These are phyloP conservation scores for Phyllotreta striolata DNA, from an alignment of 2,888 invertebrate genomes.

Conservation along the genomic window DNA sequence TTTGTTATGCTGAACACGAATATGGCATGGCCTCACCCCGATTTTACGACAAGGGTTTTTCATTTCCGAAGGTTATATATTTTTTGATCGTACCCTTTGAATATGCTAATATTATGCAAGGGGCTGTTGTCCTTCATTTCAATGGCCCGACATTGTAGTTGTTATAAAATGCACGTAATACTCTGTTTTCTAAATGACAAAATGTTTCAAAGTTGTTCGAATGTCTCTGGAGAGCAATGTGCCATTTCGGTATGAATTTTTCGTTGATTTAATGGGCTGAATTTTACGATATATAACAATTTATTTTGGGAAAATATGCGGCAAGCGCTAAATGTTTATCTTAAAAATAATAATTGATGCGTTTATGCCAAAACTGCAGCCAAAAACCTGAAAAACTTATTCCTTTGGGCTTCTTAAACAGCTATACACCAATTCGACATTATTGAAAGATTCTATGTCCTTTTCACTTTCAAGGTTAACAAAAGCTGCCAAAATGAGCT, in stretches of 20 bases:
- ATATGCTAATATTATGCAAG: slow-evolving; percentile 57
- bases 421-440: too few relatives aligned
- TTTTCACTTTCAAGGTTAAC: too few relatives aligned
- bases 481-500: too few relatives aligned
- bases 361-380: too few relatives aligned
- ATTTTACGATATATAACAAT: slow-evolving; percentile 4
- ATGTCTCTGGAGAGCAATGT: slow-evolving; percentile 8
- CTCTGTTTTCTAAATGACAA: slow-evolving; percentile 27
- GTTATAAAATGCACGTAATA: slow-evolving; percentile 37
- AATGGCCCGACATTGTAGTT: slow-evolving; percentile 32
- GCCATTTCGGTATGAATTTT: slow-evolving; percentile 7
- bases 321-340: too few relatives aligned
- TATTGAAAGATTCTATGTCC: too few relatives aligned
- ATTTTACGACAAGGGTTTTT: slow-evolving; percentile 57
- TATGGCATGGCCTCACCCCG: slow-evolving; percentile 47
- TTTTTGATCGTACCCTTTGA: slow-evolving; percentile 56
- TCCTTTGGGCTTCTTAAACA: too few relatives aligned
- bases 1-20: slow-evolving; percentile 56
- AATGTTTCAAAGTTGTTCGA: slow-evolving; percentile 10
- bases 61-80: slow-evolving; percentile 59
- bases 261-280: slow-evolving; percentile 1
- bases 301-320: too few relatives aligned
- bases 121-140: slow-evolving; percentile 40
- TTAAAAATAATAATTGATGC: too few relatives aligned
- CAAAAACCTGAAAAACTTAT: too few relatives aligned